Evolutionary conservation across 1,140 invertebrate species (phyloP), one percentile per base, ranked within the genome.

Genomic region (Drosophila repleta): DNA sequence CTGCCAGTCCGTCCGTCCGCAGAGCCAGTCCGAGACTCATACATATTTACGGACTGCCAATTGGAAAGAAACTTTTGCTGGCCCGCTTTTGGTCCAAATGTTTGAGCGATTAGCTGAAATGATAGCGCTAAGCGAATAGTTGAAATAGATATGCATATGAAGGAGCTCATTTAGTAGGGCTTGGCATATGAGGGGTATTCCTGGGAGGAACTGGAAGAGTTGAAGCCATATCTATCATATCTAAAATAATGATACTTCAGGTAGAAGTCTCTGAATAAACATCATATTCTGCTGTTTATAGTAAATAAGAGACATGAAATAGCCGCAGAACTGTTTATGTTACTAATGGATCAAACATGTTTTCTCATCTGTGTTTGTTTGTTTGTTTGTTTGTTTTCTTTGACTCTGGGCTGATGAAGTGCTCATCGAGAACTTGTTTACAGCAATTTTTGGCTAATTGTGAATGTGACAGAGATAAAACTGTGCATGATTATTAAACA

Each of bases 1-100:
- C 63, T 87, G 81, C 81, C 82, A 74, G 74, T 70, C 70, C 78
- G 74, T 65, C 69, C 74, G 58, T 69, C 69, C 79, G 58, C 53
- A 83, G 73, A 66, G 73, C 68, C 58, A 85, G n/a, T 72, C 76
- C 69, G 52, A 49, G 67, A 68, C 56, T 78, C 71, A 83, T 76
- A 73, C 72, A 80, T 75, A 80, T 80, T 80, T 72, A 76, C 11
- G 35, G 26, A 35, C 15, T 3, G n/a, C 15, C 15, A 32, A 32
- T n/a, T 26, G 24, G 17, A 52, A 52, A 15, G 51, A 32, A 32
- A 18, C 8, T 26, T 45, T 32, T 32, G n/a, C n/a, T n/a, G 49
- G 51, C 29, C 11, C 21, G 53, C 53, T 68, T 61, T 61, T 32
- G 32, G 11, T 18, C 15, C 4, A 32, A 32, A n/a, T 15, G 7